Conservation (phyloP, 2,797 vertebrate genomes). For the Monodelphis domestica region DNA sequence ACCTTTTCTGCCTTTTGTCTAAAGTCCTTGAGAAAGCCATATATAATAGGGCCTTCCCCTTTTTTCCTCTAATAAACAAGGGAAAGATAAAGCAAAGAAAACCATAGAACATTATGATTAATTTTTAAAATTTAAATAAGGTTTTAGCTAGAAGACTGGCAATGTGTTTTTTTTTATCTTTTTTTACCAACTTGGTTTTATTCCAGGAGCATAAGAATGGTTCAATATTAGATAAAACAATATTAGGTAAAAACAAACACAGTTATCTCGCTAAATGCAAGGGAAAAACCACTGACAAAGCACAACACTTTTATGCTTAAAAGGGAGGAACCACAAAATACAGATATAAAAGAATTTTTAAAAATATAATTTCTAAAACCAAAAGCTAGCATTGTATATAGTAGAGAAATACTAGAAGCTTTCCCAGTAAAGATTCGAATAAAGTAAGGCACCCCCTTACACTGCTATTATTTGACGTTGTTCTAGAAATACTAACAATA, state of each 20-base stretch:
- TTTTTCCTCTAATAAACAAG: neutral
- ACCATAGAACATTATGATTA: neutral
- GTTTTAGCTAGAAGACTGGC: neutral
- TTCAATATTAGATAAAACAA: no score
- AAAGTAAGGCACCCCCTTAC: neutral
- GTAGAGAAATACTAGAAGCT: neutral
- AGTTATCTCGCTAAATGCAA: no score
- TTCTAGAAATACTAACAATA: neutral
- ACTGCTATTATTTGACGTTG: neutral
- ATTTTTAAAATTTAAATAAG: neutral
- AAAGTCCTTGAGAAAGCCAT: no score
- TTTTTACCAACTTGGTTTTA: neutral
- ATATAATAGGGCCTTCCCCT: no score
- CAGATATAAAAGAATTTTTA: no score
- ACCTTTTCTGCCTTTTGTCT: no score
- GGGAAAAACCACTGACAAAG: no score
- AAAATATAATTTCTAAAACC: neutral
- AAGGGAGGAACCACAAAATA: no score
- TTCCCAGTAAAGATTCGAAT: neutral
- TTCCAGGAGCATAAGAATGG: no score
- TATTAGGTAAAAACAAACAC: no score
- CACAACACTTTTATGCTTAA: no score
- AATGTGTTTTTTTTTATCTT: neutral
- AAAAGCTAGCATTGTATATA: neutral
- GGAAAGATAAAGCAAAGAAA: neutral